A percentile compares a stretch with the other conserved stretches of the same genome.
phyloP scores from a whole-genome alignment of 1,140 invertebrate genomes.

The Apis dorsata region DNA sequence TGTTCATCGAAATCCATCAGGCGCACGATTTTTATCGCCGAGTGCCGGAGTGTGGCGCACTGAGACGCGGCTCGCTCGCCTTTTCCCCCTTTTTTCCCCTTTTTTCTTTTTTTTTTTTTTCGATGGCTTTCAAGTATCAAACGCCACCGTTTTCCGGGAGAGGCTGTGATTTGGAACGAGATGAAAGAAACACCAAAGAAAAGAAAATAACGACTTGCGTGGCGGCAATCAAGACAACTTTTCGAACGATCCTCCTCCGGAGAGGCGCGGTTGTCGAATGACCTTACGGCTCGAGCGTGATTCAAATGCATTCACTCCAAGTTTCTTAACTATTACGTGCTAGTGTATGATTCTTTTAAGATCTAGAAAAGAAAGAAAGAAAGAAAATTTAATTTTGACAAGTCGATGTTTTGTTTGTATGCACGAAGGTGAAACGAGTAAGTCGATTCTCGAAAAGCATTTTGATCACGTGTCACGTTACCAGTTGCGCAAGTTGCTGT shows the following conservation, averaged over 20 bases:
- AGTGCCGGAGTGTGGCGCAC: not conserved
- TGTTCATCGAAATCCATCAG: slow-evolving; percentile 33
- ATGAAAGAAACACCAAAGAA: not conserved
- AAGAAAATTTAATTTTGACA: not conserved
- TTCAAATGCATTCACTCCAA: not conserved
- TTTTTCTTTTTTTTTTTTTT: not conserved
- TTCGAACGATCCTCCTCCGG: not conserved
- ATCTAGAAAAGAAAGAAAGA: too few species aligned
- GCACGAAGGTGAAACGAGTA: slow-evolving; percentile 8
- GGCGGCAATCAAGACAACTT: not conserved
- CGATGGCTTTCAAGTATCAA: slow-evolving; percentile 20
- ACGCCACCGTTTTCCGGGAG: slow-evolving; percentile 18
- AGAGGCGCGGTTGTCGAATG: not conserved
- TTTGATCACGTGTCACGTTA: slow-evolving; percentile 54
- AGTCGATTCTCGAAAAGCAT: slow-evolving; percentile 42
- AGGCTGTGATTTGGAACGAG: not conserved
- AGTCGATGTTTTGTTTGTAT: not conserved
- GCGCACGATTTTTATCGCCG: slow-evolving; percentile 12
- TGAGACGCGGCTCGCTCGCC: slow-evolving; percentile 2
- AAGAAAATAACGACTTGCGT: not conserved
- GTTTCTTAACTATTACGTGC: not conserved
- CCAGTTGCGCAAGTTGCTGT: slow-evolving; percentile 45
- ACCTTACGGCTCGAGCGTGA: slow-evolving; percentile 1
- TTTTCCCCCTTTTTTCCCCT: too few species aligned
- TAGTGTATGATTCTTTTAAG: too few species aligned